Evolutionary conservation across 2,888 invertebrate species (phyloP), one percentile per base, ranked within the genome.

Genomic region (Thysanoteuthis rhombus): DNA sequence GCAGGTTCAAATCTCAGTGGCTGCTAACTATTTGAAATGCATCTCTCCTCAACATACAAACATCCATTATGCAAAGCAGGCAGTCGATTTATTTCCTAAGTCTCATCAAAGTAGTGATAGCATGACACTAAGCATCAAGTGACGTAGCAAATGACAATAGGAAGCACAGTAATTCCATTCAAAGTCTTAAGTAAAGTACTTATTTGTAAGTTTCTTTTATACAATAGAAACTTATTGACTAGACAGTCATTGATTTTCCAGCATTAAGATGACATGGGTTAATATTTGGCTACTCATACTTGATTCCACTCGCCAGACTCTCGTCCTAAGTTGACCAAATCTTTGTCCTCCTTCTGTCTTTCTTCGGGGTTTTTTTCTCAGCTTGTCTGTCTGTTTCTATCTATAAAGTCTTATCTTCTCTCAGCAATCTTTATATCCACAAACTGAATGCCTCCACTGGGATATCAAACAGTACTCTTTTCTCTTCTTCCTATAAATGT

Each of bases 71-170:
- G 36, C 75, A 75, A 75, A 36, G n/a, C 75, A 75, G 75, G 75
- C 75, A 75, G 75, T n/a, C n/a, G 75, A 75, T n/a, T 75, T 75
- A 75, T 75, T 75, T 75, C n/a, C n/a, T 75, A 75, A 75, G 75
- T 16, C 75, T 75, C n/a, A 75, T 75, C n/a, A 75, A 75, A 75
- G 75, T 75, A 75, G 75, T 75, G 75, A 75, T 75, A 75, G 75
- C 75, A 75, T 75, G 75, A 75, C 75, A 75, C 75, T 75, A 75
- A 75, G 75, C 75, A 75, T 75, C 75, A n/a, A 75, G 75, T 75
- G 75, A 75, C 75, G 36, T 75, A n/a, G 75, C 75, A 75, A 75
- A 75, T n/a, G 75, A 75, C 75, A 75, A 75, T 75, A n/a, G 75
- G n/a, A 75, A 75, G 16, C n/a, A 75, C n/a, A 75, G n/a, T n/a